Evolutionary conservation across 2,888 invertebrate genomes (phyloP).

Genomic region (Creontiades dilutus): DNA sequence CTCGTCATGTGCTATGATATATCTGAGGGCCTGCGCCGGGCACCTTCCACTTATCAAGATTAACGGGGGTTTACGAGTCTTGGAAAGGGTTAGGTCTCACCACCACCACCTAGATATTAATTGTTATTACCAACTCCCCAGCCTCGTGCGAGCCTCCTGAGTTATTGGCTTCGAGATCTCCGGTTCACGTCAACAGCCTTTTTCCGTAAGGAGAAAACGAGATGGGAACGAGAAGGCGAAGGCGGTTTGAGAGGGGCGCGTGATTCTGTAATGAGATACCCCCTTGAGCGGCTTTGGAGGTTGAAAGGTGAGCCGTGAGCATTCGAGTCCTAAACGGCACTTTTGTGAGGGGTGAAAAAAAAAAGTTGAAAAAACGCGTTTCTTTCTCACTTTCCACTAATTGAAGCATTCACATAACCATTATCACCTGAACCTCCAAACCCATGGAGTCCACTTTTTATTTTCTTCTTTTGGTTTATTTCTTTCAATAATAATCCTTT

Average conservation of each 20-base stretch:
- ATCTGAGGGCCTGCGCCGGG: background rate
- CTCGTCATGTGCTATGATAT: conserved; percentile 39
- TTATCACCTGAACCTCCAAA: background rate
- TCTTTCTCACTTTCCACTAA: conserved; percentile 28
- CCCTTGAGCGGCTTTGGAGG: conserved; percentile 7
- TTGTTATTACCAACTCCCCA: conserved; percentile 52
- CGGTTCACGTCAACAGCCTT: conserved; percentile 54
- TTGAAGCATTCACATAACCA: conserved; percentile 4
- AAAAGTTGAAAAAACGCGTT: conserved; percentile 24
- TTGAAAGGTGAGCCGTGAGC: conserved; percentile 54
- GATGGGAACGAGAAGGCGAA: conserved; percentile 24
- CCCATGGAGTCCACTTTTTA: background rate
- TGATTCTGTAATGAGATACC: conserved; percentile 54
- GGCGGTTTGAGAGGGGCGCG: background rate
- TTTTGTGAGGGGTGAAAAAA: conserved; percentile 21
- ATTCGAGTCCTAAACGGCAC: conserved; percentile 1
- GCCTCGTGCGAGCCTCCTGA: conserved; percentile 52
- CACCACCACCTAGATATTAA: conserved; percentile 57
- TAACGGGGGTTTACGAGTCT: conserved; percentile 27
- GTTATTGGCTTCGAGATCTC: conserved; percentile 53
- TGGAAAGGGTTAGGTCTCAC: conserved; percentile 41
- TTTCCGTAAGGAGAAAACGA: conserved; percentile 28
- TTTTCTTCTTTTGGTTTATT: no score
- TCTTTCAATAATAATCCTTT: no score
- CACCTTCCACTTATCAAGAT: conserved; percentile 36